Percentiles rank a stretch among this genome's conserved stretches.
These are phyloP conservation scores for Psittacara wagleri DNA, from an alignment of 2,113 vertebrate genomes.

Conservation along the genomic window DNA sequence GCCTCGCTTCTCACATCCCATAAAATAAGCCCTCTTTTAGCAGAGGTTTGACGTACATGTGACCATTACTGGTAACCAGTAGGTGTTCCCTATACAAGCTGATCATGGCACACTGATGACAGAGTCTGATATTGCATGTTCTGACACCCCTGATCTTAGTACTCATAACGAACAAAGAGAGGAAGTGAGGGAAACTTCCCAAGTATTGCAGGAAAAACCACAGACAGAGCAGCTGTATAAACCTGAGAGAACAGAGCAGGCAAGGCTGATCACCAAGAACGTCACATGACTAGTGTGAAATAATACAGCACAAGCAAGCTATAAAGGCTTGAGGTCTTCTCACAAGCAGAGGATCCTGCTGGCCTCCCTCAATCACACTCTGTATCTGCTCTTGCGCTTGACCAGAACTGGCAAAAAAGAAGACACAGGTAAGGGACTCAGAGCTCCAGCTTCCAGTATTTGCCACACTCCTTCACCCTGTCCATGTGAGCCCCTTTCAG, in stretches of 20 bases:
- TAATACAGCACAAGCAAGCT: not conserved
- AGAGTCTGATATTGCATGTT: not conserved
- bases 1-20: not conserved
- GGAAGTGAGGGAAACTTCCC: not conserved
- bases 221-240: conserved; percentile 3
- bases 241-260: not conserved
- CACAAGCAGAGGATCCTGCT: not conserved
- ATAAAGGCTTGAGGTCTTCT: not conserved
- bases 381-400: not conserved
- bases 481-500: not conserved
- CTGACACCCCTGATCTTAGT: not conserved
- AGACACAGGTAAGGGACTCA: not conserved
- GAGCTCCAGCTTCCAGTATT: not conserved
- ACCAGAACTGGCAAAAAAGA: not conserved
- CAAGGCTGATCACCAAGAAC: not conserved
- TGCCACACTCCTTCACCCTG: not conserved
- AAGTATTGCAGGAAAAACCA: not conserved
- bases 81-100: not conserved
- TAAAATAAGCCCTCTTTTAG: not conserved
- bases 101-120: not conserved
- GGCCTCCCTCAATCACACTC: not conserved
- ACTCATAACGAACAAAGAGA: not conserved
- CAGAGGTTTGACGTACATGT: not conserved
- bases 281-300: not conserved
- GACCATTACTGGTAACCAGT: not conserved